phyloP scores from a whole-genome alignment of 2,888 invertebrate species.

The Phasia obesa region DNA sequence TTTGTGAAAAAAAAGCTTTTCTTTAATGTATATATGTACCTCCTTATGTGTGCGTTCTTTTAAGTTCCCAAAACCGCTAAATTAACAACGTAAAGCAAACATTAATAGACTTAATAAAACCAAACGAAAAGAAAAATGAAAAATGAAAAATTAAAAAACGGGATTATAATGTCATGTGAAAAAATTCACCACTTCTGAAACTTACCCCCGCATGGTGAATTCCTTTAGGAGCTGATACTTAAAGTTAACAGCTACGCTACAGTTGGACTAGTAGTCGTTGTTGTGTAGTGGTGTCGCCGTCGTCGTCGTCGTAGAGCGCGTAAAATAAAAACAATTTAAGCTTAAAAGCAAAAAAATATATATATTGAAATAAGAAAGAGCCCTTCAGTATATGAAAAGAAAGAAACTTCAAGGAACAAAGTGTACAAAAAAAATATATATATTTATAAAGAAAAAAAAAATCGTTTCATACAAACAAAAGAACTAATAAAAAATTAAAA shows the following conservation, averaged over 20 bases:
- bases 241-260: constrained; percentile 63
- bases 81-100: constrained; percentile 9
- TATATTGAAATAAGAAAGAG: constrained; percentile 47
- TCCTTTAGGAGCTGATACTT: constrained; percentile 52
- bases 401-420: constrained; percentile 61
- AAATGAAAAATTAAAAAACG: constrained; percentile 23
- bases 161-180: constrained; percentile 32
- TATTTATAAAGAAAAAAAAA: constrained; percentile 10
- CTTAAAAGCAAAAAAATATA: constrained; percentile 24
- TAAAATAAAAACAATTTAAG: constrained; percentile 53
- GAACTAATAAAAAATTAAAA: background rate
- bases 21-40: too few species aligned
- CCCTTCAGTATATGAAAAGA: constrained; percentile 49
- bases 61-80: constrained; percentile 1
- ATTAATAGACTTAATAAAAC: constrained; percentile 35
- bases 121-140: constrained; percentile 1
- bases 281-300: constrained; percentile 80
- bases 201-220: constrained; percentile 33
- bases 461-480: constrained; percentile 3
- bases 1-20: too few species aligned
- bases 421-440: constrained; percentile 45
- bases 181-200: constrained; percentile 34
- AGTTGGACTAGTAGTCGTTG: constrained; percentile 70
- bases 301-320: constrained; percentile 74
- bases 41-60: too few species aligned